Percentiles rank a stretch among this genome's conserved stretches.
phyloP scores from a whole-genome alignment of 2,797 vertebrate species.

The Crocodylus rhombifer region DNA sequence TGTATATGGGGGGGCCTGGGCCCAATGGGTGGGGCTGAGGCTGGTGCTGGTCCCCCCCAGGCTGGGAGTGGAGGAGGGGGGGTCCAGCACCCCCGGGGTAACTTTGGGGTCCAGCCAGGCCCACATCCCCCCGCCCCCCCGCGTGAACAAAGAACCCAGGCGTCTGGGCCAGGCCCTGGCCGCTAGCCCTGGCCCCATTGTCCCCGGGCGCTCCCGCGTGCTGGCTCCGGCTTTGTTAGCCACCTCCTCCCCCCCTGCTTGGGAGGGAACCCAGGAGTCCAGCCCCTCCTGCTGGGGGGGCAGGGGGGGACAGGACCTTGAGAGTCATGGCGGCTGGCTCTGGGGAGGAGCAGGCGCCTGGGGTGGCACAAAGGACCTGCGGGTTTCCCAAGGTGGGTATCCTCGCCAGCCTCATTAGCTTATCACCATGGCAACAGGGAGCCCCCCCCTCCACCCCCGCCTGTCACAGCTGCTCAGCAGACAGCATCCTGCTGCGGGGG shows the following conservation, averaged over 20 bases:
- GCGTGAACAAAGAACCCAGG: not conserved
- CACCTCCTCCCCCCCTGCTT: not conserved
- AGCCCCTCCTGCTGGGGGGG: not conserved
- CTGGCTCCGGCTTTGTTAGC: not conserved
- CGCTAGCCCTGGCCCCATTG: not conserved
- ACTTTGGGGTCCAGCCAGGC: no score
- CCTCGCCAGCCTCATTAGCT: not conserved
- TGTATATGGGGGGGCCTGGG: no score
- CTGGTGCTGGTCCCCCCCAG: no score
- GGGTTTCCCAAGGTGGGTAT: not conserved
- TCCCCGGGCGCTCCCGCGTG: conserved; percentile 1
- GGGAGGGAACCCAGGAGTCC: not conserved
- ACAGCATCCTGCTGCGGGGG: no score
- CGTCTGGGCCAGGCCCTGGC: not conserved
- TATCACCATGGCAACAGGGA: not conserved
- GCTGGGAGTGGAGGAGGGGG: no score
- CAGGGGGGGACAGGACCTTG: not conserved
- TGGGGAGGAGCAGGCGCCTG: not conserved
- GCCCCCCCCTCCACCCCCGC: not conserved
- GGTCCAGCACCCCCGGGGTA: no score
- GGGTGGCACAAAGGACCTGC: not conserved
- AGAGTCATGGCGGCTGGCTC: not conserved
- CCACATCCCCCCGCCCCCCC: no score
- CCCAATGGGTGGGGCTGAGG: no score
- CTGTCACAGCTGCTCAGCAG: not conserved